Evolutionary conservation across 2,797 vertebrate genomes (phyloP).

Genomic region (Loriculus beryllinus): DNA sequence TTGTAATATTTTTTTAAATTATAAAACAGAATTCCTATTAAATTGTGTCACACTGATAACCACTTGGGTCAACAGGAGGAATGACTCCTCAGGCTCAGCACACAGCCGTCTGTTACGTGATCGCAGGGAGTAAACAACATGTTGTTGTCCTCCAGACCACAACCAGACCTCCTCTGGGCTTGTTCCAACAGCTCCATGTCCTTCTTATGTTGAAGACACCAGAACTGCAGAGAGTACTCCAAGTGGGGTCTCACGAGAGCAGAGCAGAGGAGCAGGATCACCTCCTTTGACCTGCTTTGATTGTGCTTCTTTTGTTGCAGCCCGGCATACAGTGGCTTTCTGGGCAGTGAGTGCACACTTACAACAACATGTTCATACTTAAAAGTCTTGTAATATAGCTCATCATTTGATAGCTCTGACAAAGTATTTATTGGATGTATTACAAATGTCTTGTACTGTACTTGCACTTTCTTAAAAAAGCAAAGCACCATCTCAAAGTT

Average conservation of each 20-base stretch:
- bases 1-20: not conserved
- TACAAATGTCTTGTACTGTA: not conserved
- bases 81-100: not conserved
- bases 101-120: not conserved
- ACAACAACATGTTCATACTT: not conserved
- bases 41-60: not conserved
- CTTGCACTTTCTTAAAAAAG: not conserved
- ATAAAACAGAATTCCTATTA: not conserved
- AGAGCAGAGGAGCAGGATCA: not conserved
- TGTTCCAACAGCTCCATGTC: not conserved
- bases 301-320: not conserved
- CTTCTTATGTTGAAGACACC: not conserved
- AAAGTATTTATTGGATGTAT: not conserved
- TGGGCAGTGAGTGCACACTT: not conserved
- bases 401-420: not conserved
- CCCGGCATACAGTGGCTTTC: not conserved
- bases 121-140: fast-evolving
- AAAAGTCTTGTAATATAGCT: not conserved
- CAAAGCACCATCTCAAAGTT: not conserved
- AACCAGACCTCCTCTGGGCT: not conserved
- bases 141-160: not conserved
- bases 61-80: not conserved
- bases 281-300: not conserved
- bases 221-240: not conserved
- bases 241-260: not conserved